A percentile compares a stretch with the other conserved stretches of the same genome.
These are phyloP conservation scores for Coremacera marginata DNA, from an alignment of 2,888 invertebrate genomes.

Conservation along the genomic window DNA sequence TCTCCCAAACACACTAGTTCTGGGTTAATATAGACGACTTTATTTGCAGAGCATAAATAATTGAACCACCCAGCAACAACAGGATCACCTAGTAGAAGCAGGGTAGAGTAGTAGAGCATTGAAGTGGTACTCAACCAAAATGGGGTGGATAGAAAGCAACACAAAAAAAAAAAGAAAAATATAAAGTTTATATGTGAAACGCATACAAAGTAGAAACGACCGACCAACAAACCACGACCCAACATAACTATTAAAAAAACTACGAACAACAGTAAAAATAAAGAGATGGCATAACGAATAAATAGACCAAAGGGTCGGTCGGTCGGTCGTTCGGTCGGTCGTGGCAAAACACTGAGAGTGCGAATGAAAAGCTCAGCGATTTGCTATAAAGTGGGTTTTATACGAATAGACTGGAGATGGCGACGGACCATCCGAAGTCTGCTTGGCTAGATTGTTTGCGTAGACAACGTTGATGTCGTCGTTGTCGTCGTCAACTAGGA, in stretches of 20 bases:
- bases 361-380: not conserved
- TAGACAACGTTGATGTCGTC: conserved; percentile 27
- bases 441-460: not conserved
- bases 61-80: not conserved
- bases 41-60: not conserved
- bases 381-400: conserved; percentile 36
- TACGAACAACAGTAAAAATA: not conserved
- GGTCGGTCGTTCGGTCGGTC: not conserved
- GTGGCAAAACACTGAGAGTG: not conserved
- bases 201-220: not conserved
- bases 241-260: conserved; percentile 3
- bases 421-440: conserved; percentile 10
- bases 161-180: not conserved
- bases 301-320: not conserved
- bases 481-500: conserved; percentile 35
- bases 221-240: not conserved
- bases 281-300: not conserved
- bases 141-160: no score
- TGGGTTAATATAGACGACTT: conserved; percentile 2
- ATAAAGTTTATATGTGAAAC: not conserved
- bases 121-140: no score
- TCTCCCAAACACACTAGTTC: not conserved
- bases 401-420: not conserved
- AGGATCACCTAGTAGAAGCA: no score
- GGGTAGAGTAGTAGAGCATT: no score